Evolutionary conservation across 2,888 invertebrate genomes (phyloP).

Genomic region (Parthenolecanium corni): DNA sequence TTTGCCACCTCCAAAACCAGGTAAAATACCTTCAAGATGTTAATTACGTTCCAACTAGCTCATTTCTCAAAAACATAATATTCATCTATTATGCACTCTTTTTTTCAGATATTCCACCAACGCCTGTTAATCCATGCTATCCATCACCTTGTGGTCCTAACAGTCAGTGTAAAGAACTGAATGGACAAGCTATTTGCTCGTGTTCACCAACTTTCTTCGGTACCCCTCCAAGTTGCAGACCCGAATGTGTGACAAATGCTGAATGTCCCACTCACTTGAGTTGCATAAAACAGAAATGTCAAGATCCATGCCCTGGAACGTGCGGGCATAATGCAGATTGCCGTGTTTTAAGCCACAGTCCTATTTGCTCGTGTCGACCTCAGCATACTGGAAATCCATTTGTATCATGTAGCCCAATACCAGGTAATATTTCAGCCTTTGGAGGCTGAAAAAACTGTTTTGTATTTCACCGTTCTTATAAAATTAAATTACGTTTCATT

Average conservation of each 20-base stretch:
- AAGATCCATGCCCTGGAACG: conserved; percentile 48
- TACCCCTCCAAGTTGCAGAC: conserved; percentile 46
- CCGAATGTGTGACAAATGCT: conserved; percentile 48
- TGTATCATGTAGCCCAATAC: conserved; percentile 43
- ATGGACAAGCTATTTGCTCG: conserved; percentile 46
- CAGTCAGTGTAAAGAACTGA: conserved; percentile 45
- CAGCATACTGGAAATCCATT: conserved; percentile 52
- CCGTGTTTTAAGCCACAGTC: conserved; percentile 48
- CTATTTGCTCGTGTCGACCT: conserved; percentile 46
- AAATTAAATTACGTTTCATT: too few relatives aligned
- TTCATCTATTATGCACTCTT: too few relatives aligned
- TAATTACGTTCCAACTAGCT: background rate
- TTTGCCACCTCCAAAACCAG: conserved; percentile 35
- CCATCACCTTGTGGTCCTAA: conserved; percentile 48
- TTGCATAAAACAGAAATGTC: conserved; percentile 50
- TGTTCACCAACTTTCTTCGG: conserved; percentile 48
- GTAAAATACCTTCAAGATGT: background rate
- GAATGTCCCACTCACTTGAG: conserved; percentile 47
- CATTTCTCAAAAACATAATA: background rate
- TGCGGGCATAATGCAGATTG: conserved; percentile 48
- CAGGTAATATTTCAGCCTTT: conserved; percentile 31
- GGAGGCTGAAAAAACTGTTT: conserved; percentile 2
- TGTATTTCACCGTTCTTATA: background rate
- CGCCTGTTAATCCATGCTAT: conserved; percentile 42
- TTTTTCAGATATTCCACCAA: conserved; percentile 15